Evolutionary conservation across 2,113 vertebrate species (phyloP).

Genomic region (Chionis minor): DNA sequence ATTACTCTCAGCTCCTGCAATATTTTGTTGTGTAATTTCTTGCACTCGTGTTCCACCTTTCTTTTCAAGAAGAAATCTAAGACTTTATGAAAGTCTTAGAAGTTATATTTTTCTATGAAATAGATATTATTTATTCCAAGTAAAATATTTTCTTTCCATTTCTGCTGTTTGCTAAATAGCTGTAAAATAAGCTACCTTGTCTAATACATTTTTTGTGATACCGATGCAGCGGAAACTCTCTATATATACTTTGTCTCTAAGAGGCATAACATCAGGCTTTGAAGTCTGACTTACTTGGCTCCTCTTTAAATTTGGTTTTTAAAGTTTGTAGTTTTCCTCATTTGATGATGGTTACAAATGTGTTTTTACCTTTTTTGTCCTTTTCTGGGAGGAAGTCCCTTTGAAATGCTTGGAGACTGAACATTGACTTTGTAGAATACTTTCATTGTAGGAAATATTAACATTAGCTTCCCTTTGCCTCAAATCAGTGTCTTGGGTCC

Average conservation of each 20-base stretch:
- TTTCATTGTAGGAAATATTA: neutral
- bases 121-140: neutral
- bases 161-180: neutral
- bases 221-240: neutral
- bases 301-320: neutral
- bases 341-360: neutral
- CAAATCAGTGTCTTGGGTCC: neutral
- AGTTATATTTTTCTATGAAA: neutral
- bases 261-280: neutral
- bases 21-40: neutral
- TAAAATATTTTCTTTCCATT: neutral
- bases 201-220: neutral
- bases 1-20: neutral
- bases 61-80: neutral
- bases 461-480: neutral
- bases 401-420: neutral
- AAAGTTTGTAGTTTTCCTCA: neutral
- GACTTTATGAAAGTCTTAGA: neutral
- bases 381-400: neutral
- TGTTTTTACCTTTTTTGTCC: neutral
- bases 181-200: constrained; percentile 17
- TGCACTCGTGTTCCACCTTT: neutral
- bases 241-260: neutral
- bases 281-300: neutral
- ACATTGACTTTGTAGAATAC: neutral